Evolutionary conservation across 2,113 vertebrate genomes (phyloP), one percentile per base, ranked within the genome.

Genomic region (Apistogramma diplotaenia): DNA sequence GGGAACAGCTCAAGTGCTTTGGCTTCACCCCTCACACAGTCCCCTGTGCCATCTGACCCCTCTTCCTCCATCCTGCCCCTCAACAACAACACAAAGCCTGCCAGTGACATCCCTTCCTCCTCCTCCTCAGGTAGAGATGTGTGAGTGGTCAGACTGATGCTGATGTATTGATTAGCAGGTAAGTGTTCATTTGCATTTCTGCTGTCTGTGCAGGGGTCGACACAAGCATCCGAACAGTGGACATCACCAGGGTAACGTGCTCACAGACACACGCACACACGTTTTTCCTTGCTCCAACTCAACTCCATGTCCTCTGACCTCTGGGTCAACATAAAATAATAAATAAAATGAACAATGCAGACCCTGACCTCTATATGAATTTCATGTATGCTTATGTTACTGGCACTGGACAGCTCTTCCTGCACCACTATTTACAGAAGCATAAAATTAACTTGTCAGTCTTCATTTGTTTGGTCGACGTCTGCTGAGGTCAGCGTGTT

Each of bases 241-340:
- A 97, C 84, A 96, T 99, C 91, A 94, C 83, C 6, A 93, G 97
- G 94, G 98, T 99, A 94, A 96, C 79, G 1, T 67, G 8, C 6
- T 19, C 37, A 19, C 37, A 23, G 5, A 21, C 18, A 23, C 16
- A 61, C 58, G 55, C 31, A 61, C 59, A 16, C 23, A 9, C 1
- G 23, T 59, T 53, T 29, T 13, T 55, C n/a, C 35, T 13, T 6
- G 31, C 23, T 15, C 16, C 5, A 6, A 25, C 16, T 13, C 4
- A 1, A 1, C 29, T 4, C 5, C 4, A 40, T 3, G 3, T 40
- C 51, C 23, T 13, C 53, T 37, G 33, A 43, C 37, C 21, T 59
- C 18, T 59, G 37, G 40, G 46, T 49, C 27, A 10, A 43, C 27
- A 3, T 12, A 29, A 49, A 70, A 8, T 49, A 49, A 70, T 0